Evolutionary conservation across 2,797 vertebrate genomes (phyloP), one percentile per base, ranked within the genome.

Genomic region (Amblyopsis hoosieri): DNA sequence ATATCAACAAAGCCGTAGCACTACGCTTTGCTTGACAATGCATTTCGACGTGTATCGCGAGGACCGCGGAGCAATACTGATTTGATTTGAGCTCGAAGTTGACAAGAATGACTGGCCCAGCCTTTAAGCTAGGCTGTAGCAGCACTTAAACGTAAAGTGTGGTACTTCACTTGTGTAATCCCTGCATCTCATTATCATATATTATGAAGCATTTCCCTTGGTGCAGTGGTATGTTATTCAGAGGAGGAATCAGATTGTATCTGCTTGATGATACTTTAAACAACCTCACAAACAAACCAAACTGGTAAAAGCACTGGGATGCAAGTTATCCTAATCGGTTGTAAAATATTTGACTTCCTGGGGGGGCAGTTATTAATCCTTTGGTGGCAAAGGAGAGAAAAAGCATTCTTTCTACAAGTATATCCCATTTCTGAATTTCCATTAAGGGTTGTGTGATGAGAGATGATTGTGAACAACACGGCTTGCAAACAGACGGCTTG

Each of bases 291-390:
- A 82, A 72, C 74, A 75, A 69, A 69, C 69, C 59, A 63, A 81
- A 75, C 56, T 74, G 60, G 62, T 73, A 61, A 82, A 75, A 76
- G 68, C 62, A 57, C 14, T 65, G 52, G 78, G 78, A 89, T 78
- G 60, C 72, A 76, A 79, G 73, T 78, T 71, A 11, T 67, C 51
- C 60, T 80, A 86, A 91, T 90, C 84, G 78, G 75, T 71, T 75
- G 84, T 73, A 87, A 80, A 85, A 90, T 90, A 85, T 87, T 58
- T 74, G 10, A 9, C 61, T 64, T 73, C 52, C 49, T 57, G 50
- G 62, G 84, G 23, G 68, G 76, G 63, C 51, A 13, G 55, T 79
- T 85, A 87, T 85, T 90, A 85, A 87, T 86, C 71, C 64, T 66
- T 64, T 33, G 37, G 76, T 73, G 85, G 71, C 72, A 66, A 64